phyloP scores from a whole-genome alignment of 2,797 vertebrate species.

The Sebastes trivittatus region DNA sequence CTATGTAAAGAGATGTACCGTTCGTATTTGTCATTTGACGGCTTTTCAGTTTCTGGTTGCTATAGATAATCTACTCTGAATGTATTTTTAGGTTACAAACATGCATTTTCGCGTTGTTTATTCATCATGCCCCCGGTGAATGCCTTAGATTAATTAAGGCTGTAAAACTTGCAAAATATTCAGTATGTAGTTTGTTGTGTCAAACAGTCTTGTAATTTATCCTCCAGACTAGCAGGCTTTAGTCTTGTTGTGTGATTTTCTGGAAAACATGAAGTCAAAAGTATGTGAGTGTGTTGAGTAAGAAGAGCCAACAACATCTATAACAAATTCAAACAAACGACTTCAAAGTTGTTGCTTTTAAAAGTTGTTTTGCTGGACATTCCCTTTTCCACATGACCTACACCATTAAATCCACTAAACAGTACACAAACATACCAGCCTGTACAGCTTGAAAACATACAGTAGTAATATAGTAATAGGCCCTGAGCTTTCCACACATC shows the following conservation, averaged over 20 bases:
- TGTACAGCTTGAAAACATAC: background rate
- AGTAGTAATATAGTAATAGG: background rate
- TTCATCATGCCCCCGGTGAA: no score
- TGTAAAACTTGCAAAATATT: background rate
- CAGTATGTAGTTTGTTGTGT: background rate
- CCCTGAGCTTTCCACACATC: background rate
- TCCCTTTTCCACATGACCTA: background rate
- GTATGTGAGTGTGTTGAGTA: background rate
- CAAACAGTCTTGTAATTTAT: background rate
- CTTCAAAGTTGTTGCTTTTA: background rate
- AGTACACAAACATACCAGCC: background rate
- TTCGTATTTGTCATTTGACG: background rate
- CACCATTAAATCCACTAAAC: background rate
- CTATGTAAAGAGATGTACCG: background rate
- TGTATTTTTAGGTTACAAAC: background rate
- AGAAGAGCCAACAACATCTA: background rate
- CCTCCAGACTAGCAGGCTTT: background rate
- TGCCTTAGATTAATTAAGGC: background rate
- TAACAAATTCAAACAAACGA: background rate
- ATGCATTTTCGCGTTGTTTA: no score
- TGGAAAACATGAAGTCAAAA: background rate
- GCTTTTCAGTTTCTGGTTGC: background rate
- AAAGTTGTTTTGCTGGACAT: background rate
- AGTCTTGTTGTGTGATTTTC: background rate
- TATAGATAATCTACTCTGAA: background rate